A percentile compares a stretch with the other conserved stretches of the same genome.
phyloP scores from a whole-genome alignment of 2,888 invertebrate species.

The Baccha elongata region DNA sequence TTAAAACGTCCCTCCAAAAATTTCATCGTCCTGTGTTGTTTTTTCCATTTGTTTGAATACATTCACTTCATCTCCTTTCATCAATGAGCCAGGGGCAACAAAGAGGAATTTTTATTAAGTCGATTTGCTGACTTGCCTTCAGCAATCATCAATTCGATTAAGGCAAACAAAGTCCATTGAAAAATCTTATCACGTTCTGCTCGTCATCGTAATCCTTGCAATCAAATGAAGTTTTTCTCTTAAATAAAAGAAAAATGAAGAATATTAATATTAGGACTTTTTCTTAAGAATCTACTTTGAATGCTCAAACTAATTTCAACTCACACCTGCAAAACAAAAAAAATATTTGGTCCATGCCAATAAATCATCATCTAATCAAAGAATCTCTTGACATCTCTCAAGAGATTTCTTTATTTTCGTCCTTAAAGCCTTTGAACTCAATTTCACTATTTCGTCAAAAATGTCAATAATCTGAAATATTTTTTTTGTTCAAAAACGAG shows the following conservation, averaged over 20 bases:
- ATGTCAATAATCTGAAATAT: too few species aligned
- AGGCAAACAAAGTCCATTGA: conserved; percentile 28
- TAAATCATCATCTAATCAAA: background rate
- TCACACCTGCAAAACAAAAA: conserved; percentile 40
- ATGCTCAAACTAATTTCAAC: background rate
- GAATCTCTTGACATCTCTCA: background rate
- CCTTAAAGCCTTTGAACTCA: background rate
- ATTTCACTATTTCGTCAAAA: background rate
- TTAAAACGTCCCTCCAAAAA: too few species aligned
- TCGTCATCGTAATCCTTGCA: conserved; percentile 66
- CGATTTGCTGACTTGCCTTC: conserved; percentile 34
- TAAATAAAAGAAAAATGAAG: background rate
- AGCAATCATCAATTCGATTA: conserved; percentile 54
- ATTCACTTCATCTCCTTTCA: too few species aligned
- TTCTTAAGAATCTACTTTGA: background rate
- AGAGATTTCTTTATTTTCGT: background rate
- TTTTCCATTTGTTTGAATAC: too few species aligned
- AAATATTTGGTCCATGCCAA: conserved; percentile 26
- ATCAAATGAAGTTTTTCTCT: conserved; percentile 37
- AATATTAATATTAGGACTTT: conserved; percentile 30
- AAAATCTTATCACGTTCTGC: conserved; percentile 49
- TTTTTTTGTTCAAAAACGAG: too few species aligned
- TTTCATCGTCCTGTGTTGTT: too few species aligned
- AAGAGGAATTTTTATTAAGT: conserved; percentile 18
- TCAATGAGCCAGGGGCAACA: too few species aligned